Conservation (phyloP, 2,113 vertebrate species). For the Alethe castanea region DNA sequence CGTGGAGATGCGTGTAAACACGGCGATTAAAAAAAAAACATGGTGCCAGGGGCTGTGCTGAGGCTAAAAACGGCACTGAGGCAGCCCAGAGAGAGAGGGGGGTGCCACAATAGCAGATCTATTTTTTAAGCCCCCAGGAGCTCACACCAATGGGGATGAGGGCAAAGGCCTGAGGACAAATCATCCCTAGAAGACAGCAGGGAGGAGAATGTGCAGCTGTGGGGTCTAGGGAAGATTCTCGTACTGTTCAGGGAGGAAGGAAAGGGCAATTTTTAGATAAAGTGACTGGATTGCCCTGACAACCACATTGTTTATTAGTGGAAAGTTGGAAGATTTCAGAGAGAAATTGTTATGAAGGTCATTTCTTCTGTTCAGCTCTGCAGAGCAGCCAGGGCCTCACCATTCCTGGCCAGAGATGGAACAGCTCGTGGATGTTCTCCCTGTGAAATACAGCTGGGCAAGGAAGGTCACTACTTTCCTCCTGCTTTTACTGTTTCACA, state of each 20-base stretch:
- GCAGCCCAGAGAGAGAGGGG: background rate
- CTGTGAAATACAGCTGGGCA: background rate
- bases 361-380: background rate
- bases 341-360: background rate
- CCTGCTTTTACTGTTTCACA: background rate
- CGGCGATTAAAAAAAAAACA: background rate
- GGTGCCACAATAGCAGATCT: background rate
- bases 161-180: background rate
- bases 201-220: background rate
- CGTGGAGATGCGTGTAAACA: background rate
- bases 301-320: background rate
- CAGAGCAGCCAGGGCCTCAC: background rate
- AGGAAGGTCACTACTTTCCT: background rate
- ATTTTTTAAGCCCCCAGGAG: background rate
- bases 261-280: background rate
- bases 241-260: background rate
- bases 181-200: background rate
- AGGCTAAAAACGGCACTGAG: background rate
- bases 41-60: background rate
- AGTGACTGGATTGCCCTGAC: background rate
- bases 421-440: background rate
- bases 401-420: rapidly evolving
- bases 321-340: background rate
- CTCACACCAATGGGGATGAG: background rate
- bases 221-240: background rate